Conservation (phyloP, 2,888 invertebrate genomes). For the Sphinx pinastri region DNA sequence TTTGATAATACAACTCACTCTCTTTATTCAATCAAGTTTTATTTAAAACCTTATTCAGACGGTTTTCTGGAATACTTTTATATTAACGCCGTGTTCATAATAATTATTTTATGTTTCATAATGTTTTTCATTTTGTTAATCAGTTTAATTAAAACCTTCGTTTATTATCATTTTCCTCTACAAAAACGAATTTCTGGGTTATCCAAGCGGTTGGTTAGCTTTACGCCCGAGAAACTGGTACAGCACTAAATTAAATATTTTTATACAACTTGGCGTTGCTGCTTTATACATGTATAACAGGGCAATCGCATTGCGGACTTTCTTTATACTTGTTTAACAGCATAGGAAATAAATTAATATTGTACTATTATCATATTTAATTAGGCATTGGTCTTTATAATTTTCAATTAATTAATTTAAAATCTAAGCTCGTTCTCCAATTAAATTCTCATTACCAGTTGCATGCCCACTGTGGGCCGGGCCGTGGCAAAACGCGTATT, state of each 20-base stretch:
- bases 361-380: not conserved
- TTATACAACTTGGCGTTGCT: not conserved
- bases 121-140: conserved; percentile 11
- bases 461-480: conserved; percentile 50
- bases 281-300: not conserved
- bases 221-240: not conserved
- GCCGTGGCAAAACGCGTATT: conserved; percentile 64
- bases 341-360: not conserved
- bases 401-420: conserved; percentile 17
- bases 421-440: conserved; percentile 45
- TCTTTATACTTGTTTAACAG: too few species aligned
- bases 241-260: conserved; percentile 12
- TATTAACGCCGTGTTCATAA: not conserved
- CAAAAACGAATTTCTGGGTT: conserved; percentile 32
- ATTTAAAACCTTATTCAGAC: not conserved
- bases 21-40: not conserved
- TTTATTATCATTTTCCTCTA: conserved; percentile 31
- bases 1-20: not conserved
- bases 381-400: not conserved
- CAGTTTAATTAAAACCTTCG: conserved; percentile 28
- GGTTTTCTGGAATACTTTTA: not conserved
- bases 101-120: conserved; percentile 17
- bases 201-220: not conserved
- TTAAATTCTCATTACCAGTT: conserved; percentile 64
- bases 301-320: conserved; percentile 11